phyloP scores from a whole-genome alignment of 2,797 vertebrate species.

The Rhynchonycteris naso region DNA sequence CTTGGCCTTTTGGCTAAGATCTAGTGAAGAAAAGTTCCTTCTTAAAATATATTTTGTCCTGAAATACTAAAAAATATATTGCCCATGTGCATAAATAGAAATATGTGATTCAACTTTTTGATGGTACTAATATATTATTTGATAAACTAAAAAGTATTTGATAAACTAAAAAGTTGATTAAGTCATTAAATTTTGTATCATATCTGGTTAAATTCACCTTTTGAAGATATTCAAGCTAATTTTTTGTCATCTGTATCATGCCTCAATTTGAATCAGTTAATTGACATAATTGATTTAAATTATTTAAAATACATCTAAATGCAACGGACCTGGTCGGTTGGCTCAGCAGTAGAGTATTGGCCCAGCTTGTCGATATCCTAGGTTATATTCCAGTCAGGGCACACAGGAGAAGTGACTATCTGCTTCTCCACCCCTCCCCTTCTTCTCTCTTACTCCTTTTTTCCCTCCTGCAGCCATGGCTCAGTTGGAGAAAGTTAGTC shows the following conservation, averaged over 20 bases:
- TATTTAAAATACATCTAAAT: neutral
- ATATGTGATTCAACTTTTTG: neutral
- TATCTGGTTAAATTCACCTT: neutral
- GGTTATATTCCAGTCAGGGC: too few relatives aligned
- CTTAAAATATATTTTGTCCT: neutral
- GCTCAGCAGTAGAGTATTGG: too few relatives aligned
- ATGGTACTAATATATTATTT: neutral
- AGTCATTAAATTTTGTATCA: neutral
- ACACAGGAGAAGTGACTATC: too few relatives aligned
- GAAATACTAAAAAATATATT: neutral
- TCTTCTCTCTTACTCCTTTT: too few relatives aligned
- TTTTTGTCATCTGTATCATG: neutral
- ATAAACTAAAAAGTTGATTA: neutral
- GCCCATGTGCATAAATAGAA: neutral
- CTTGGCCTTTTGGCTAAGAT: too few relatives aligned
- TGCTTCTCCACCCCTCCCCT: too few relatives aligned
- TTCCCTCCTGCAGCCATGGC: too few relatives aligned
- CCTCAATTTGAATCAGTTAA: neutral
- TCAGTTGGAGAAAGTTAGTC: too few relatives aligned
- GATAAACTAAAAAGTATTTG: neutral
- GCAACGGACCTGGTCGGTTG: too few relatives aligned
- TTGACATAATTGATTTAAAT: slow-evolving; percentile 11
- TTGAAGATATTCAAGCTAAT: neutral
- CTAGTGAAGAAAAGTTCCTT: neutral
- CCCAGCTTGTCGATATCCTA: too few relatives aligned